Conservation (phyloP, 2,113 vertebrate species). For the Prietella phreatophila region DNA sequence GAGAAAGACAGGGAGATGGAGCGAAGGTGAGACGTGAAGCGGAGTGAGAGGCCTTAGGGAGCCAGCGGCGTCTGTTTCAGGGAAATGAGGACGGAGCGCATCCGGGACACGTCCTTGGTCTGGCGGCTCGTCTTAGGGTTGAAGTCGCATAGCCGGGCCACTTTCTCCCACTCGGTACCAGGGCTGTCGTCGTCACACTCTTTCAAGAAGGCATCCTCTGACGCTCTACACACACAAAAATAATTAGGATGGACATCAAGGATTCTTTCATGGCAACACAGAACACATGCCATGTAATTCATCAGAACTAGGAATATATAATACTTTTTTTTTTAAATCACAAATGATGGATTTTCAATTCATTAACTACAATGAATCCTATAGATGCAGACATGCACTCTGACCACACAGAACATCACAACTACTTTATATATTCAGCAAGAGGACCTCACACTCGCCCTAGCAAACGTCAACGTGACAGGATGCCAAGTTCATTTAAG, state of each 20-base stretch:
- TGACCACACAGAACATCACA: not conserved
- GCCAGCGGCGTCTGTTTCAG: conserved; percentile 93
- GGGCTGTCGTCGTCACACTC: conserved; percentile 86
- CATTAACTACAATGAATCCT: not conserved
- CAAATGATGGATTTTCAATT: not conserved
- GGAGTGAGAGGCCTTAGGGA: conserved; percentile 72
- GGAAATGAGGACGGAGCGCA: conserved; percentile 97
- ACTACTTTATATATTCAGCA: not conserved
- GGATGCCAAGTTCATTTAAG: not conserved
- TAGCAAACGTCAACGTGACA: not conserved
- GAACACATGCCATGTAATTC: conserved; percentile 6
- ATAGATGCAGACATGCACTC: conserved; percentile 19
- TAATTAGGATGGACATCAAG: not conserved
- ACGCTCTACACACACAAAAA: conserved; percentile 74
- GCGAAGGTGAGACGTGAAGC: conserved; percentile 36
- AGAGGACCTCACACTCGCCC: conserved; percentile 1
- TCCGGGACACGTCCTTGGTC: conserved; percentile 95
- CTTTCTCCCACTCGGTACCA: conserved; percentile 92
- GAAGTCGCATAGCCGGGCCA: conserved; percentile 96
- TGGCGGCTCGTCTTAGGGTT: conserved; percentile 99
- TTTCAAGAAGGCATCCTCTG: conserved; percentile 91
- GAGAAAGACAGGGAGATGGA: conserved; percentile 24
- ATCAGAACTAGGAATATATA: not conserved
- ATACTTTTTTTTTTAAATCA: not conserved
- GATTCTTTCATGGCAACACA: not conserved